Conservation (phyloP, 2,888 invertebrate species). For the Aromia moschata region DNA sequence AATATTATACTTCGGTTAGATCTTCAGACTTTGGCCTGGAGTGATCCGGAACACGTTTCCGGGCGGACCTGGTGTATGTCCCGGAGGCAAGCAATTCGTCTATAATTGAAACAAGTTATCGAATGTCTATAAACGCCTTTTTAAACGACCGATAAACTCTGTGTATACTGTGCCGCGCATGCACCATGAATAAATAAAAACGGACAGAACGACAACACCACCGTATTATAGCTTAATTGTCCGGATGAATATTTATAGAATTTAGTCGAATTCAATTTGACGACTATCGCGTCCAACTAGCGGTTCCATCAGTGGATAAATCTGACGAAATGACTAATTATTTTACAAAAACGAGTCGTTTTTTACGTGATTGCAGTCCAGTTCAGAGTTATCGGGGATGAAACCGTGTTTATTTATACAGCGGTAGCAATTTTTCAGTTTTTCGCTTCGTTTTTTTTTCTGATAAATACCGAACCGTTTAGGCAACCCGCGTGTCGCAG, state of each 20-base stretch:
- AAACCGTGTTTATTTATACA: no score
- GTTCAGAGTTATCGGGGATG: no score
- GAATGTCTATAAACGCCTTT: slow-evolving; percentile 41
- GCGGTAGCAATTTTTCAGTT: no score
- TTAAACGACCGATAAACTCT: slow-evolving; percentile 39
- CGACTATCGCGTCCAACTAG: not conserved
- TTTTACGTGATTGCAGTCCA: no score
- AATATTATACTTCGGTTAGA: no score
- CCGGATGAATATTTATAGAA: slow-evolving; percentile 16
- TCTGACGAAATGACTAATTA: not conserved
- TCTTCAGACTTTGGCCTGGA: no score
- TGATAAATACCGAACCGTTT: no score
- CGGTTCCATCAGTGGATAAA: not conserved
- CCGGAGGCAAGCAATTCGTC: slow-evolving; percentile 30
- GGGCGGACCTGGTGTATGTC: no score
- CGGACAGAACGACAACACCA: slow-evolving; percentile 26
- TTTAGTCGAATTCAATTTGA: not conserved
- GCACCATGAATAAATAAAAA: slow-evolving; percentile 37
- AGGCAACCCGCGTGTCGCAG: no score
- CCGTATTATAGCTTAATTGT: slow-evolving; percentile 20
- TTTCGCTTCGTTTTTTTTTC: no score
- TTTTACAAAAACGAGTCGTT: not conserved
- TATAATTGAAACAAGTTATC: slow-evolving; percentile 39
- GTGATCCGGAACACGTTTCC: no score
- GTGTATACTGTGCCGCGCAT: slow-evolving; percentile 31